Conservation (phyloP, 2,797 vertebrate species). For the Cyclura pinguis region DNA sequence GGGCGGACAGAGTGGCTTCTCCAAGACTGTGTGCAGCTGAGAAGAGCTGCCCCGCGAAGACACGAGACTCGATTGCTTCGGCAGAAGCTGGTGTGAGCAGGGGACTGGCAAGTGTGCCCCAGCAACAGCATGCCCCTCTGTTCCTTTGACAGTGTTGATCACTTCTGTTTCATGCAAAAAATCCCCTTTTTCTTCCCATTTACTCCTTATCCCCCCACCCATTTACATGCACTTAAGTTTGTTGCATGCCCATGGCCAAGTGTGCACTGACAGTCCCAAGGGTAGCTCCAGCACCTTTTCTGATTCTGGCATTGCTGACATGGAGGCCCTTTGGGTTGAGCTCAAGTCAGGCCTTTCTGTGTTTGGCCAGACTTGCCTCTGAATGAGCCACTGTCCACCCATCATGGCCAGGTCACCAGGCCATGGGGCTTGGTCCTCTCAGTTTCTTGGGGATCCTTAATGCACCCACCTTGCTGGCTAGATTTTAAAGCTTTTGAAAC, state of each 20-base stretch:
- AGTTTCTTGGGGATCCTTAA: neutral
- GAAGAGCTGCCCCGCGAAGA: too few relatives aligned
- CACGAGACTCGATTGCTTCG: neutral
- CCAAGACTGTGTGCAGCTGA: neutral
- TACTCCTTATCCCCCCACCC: too few relatives aligned
- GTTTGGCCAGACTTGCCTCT: neutral
- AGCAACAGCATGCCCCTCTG: neutral
- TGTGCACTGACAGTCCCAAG: neutral
- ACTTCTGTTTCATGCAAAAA: too few relatives aligned
- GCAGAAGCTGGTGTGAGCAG: neutral
- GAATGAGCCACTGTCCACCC: too few relatives aligned
- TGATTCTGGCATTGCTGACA: neutral
- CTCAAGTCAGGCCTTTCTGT: neutral
- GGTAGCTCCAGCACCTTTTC: neutral
- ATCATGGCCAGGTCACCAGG: neutral
- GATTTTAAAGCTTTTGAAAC: too few relatives aligned
- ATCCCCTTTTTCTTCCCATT: neutral
- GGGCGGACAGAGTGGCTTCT: neutral
- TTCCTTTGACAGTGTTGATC: neutral
- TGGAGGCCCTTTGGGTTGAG: neutral
- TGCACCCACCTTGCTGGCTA: too few relatives aligned
- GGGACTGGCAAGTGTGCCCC: too few relatives aligned
- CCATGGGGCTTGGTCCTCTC: neutral
- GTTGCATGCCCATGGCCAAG: too few relatives aligned
- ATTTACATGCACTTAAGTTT: too few relatives aligned